Evolutionary conservation across 2,113 vertebrate genomes (phyloP).

Genomic region (Grus americana): DNA sequence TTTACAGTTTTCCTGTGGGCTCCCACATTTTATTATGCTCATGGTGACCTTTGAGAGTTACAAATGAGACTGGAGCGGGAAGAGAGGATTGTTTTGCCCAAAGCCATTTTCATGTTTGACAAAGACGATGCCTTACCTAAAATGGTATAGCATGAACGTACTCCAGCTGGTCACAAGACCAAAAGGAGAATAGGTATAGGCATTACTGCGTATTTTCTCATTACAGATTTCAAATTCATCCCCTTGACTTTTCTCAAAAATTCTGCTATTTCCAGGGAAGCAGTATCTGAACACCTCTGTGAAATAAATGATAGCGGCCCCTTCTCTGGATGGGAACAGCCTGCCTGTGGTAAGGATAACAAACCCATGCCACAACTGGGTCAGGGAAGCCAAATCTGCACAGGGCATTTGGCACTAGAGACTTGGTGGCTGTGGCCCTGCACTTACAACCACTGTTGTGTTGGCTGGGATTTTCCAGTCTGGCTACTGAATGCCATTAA

Average conservation of each 20-base stretch:
- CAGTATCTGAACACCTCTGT: neutral
- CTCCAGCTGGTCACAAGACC: neutral
- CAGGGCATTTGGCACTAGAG: neutral
- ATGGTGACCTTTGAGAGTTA: conserved; percentile 5
- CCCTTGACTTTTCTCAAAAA: neutral
- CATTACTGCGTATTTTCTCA: neutral
- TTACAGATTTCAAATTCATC: conserved; percentile 1
- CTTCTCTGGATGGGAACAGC: neutral
- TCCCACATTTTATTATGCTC: conserved; percentile 12
- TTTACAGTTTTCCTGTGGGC: neutral
- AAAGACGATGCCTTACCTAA: conserved; percentile 24
- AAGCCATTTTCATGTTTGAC: conserved; percentile 4
- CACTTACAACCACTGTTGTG: neutral
- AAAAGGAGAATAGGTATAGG: neutral
- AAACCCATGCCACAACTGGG: neutral
- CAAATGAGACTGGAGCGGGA: neutral
- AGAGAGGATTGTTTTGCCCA: neutral
- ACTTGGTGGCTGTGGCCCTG: neutral
- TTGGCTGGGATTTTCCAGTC: neutral
- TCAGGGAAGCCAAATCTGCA: neutral
- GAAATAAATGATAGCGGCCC: neutral
- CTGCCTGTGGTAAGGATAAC: neutral
- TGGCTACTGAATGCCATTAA: neutral
- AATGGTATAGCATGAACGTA: neutral
- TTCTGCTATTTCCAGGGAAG: neutral